Evolutionary conservation across 2,113 vertebrate genomes (phyloP).

Genomic region (Antechinus flavipes): DNA sequence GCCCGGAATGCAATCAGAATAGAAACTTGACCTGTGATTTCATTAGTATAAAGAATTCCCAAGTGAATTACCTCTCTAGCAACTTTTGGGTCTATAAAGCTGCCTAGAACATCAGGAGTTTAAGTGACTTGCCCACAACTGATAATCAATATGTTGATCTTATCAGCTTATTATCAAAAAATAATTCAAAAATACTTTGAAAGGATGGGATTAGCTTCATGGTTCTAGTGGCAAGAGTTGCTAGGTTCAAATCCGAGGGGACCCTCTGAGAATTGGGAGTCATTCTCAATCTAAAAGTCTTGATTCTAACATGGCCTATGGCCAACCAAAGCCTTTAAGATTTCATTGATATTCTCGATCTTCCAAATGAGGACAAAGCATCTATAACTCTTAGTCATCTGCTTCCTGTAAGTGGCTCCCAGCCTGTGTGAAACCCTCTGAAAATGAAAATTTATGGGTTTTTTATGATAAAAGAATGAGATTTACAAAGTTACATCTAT

Average conservation of each 20-base stretch:
- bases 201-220: neutral
- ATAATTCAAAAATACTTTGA: neutral
- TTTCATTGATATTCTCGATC: neutral
- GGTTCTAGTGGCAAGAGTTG: neutral
- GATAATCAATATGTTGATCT: no score
- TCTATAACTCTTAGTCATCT: neutral
- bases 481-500: slow-evolving; percentile 25
- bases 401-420: neutral
- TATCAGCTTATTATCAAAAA: no score
- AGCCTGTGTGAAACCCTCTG: neutral
- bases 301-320: neutral
- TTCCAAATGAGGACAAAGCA: neutral
- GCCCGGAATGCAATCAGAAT: no score
- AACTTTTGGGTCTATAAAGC: no score
- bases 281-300: neutral
- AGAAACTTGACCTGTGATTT: no score
- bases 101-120: no score
- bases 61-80: no score
- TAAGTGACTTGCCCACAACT: no score
- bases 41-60: no score
- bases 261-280: neutral
- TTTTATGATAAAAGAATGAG: slow-evolving; percentile 15
- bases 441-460: neutral
- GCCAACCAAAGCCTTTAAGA: neutral
- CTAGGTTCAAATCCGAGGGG: neutral